Evolutionary conservation across 1,140 invertebrate genomes (phyloP).

Genomic region (Polyergus mexicanus): DNA sequence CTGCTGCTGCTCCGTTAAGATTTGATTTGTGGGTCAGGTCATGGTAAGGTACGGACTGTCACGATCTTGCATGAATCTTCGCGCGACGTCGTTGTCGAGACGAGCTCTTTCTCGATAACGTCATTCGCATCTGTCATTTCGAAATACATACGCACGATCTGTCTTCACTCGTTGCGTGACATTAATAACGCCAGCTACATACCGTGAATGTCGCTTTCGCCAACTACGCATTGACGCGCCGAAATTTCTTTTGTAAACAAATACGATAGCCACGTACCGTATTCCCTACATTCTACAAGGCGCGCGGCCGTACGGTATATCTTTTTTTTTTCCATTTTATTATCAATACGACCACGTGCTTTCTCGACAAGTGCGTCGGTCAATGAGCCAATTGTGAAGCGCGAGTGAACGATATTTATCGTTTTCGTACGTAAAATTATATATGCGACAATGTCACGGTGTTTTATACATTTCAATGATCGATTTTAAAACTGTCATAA

Average conservation of each 20-base stretch:
- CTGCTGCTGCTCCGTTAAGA: constrained; percentile 40
- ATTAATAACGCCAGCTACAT: too few relatives aligned
- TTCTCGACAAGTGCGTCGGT: constrained; percentile 31
- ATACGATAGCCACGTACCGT: too few relatives aligned
- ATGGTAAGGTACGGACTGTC: constrained; percentile 82
- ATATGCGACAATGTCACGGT: too few relatives aligned
- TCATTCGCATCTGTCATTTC: neutral
- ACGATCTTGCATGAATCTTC: constrained; percentile 10
- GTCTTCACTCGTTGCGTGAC: too few relatives aligned
- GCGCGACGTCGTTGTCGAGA: neutral
- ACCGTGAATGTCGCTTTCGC: too few relatives aligned
- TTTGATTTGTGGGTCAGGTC: constrained; percentile 77
- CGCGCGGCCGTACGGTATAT: neutral
- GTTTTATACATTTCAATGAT: neutral
- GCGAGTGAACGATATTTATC: neutral
- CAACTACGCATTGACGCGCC: too few relatives aligned
- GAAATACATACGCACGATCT: neutral
- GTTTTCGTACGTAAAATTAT: neutral
- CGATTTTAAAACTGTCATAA: neutral
- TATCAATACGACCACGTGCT: constrained; percentile 54
- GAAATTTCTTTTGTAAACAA: neutral
- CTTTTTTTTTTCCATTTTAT: neutral
- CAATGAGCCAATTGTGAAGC: constrained; percentile 45
- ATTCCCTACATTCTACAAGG: too few relatives aligned
- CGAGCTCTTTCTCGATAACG: neutral